Base-by-base conservation (phyloP, 2,888 invertebrate species). In the Melipona beecheii region DNA sequence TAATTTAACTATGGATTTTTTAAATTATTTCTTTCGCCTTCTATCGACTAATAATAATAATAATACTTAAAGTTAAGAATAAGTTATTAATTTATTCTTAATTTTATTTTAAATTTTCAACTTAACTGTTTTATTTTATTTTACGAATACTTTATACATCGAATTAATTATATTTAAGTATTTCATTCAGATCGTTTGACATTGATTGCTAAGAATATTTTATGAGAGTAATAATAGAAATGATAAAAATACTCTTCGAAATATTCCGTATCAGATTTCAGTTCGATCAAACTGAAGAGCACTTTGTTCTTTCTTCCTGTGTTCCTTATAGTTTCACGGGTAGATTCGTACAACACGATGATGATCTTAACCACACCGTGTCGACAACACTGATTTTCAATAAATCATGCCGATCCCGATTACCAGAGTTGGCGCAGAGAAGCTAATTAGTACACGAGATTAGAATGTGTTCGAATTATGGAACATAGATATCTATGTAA, bases 401-500 rank as follows among this genome's bases (percentile, higher is more conserved):
- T 31, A 60, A 75, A 88, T 78, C 68, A 74, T 21, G 50, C 36
- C 68, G 75, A 54, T 68, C 69, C 62, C 52, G 70, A 72, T 71
- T 24, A 80, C 31, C 70, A 70, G 36, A 54, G 75, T 81, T 65
- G 81, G 52, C 75, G 68, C 68, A 78, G 43, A 69, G 85, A 83
- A 73, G 83, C 87, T 88, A 87, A 90, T 90, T 92, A 92, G 86
- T 84, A 77, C 81, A 64, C 89, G 76, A 90, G 85, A 73, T 87
- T 85, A 88, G 89, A 89, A 80, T 60, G 36, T 64, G 75, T 88
- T 89, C 90, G 89, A 87, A 86, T 89, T 87, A 86, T 85, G 79
- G 85, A 70, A 78, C n/a, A 85, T 90, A 90, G 89, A 86, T 62
- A 31, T 43, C 43, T 58, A n/a, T 54, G 27, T 17, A 19, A 36